Evolutionary conservation across 2,113 vertebrate species (phyloP).

Genomic region (Chunga burmeisteri): DNA sequence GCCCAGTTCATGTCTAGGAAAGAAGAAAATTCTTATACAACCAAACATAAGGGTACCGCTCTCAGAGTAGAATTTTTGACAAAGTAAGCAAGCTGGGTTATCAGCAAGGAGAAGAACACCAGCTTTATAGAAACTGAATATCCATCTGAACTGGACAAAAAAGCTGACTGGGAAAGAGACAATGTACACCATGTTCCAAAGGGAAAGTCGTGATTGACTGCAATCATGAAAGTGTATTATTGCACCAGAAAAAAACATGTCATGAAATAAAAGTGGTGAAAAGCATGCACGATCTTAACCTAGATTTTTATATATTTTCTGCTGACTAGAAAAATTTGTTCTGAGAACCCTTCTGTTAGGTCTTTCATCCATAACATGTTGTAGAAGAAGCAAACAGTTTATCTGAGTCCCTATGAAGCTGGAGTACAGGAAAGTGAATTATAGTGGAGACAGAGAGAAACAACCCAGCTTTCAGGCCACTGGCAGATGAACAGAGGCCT

Average conservation of each 20-base stretch:
- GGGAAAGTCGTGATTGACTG: not conserved
- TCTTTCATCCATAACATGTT: not conserved
- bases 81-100: not conserved
- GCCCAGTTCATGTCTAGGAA: not conserved
- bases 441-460: not conserved
- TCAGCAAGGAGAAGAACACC: not conserved
- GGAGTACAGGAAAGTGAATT: not conserved
- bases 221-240: not conserved
- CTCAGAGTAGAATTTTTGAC: not conserved
- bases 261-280: not conserved
- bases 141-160: not conserved
- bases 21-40: not conserved
- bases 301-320: not conserved
- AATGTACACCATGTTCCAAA: not conserved
- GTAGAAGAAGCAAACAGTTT: not conserved
- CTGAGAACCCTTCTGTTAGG: not conserved
- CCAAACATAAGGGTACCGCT: not conserved
- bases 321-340: not conserved
- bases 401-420: not conserved
- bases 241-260: not conserved
- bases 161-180: not conserved
- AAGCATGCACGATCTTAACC: not conserved
- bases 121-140: not conserved
- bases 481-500: not conserved
- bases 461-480: not conserved